These are phyloP conservation scores for Lasioglossum oenotherae DNA, from an alignment of 2,888 invertebrate species.

Conservation along the genomic window DNA sequence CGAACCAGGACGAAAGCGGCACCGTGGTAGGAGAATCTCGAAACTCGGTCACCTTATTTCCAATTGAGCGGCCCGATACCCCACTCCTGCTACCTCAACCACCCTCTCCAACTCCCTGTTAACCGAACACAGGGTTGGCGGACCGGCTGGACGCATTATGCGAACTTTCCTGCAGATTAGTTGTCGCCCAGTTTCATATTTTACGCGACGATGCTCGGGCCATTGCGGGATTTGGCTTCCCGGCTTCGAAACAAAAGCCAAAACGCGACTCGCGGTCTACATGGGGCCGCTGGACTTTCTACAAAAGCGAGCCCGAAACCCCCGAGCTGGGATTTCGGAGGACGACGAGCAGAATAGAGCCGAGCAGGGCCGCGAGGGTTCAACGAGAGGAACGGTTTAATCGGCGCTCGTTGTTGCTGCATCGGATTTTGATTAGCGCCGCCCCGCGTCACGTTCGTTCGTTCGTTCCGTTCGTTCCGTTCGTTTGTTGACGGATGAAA, in stretches of 20 bases:
- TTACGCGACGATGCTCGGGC: constrained; percentile 36
- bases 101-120: not conserved
- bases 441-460: constrained; percentile 64
- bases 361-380: constrained; percentile 32
- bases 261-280: constrained; percentile 32
- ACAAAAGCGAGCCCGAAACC: constrained; percentile 39
- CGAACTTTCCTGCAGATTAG: constrained; percentile 65
- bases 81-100: not conserved
- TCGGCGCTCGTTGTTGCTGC: constrained; percentile 67
- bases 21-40: constrained; percentile 33
- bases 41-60: constrained; percentile 74
- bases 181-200: constrained; percentile 62
- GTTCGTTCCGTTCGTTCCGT: constrained; percentile 54
- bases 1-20: constrained; percentile 29
- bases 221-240: not conserved
- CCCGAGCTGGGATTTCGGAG: constrained; percentile 41
- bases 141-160: constrained; percentile 31
- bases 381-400: constrained; percentile 63
- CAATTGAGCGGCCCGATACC: constrained; percentile 67
- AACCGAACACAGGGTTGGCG: not conserved
- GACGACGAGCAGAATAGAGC: constrained; percentile 16
- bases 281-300: constrained; percentile 17
- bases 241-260: constrained; percentile 22
- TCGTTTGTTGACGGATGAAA: constrained; percentile 66
- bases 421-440: constrained; percentile 72